Conservation (phyloP, 2,888 invertebrate species). For the Psylliodes chrysocephalus region DNA sequence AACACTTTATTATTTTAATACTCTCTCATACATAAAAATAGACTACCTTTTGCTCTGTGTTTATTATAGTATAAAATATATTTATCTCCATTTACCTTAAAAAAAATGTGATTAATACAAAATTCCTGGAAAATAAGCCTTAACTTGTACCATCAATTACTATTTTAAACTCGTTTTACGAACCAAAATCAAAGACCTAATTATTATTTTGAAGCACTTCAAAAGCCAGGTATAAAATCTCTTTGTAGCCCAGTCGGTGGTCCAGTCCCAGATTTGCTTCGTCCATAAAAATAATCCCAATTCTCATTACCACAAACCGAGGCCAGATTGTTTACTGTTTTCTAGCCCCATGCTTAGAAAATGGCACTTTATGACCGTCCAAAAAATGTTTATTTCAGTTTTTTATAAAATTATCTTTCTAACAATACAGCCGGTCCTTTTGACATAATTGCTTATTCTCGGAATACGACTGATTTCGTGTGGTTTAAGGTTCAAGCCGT, state of each 20-base stretch:
- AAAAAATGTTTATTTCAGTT: constrained; percentile 17
- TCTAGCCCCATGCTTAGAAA: constrained; percentile 21
- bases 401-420: constrained; percentile 14
- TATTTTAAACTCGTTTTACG: constrained; percentile 14
- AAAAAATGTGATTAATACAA: not conserved
- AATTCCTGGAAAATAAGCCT: not conserved
- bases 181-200: constrained; percentile 19
- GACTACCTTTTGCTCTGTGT: too few species aligned
- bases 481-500: constrained; percentile 10
- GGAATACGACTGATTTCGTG: constrained; percentile 5
- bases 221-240: constrained; percentile 2
- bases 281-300: constrained; percentile 25
- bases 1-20: too few species aligned
- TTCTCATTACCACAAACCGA: constrained; percentile 18
- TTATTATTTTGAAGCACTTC: constrained; percentile 22
- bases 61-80: too few species aligned
- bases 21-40: too few species aligned
- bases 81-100: too few species aligned
- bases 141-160: constrained; percentile 9
- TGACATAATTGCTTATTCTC: constrained; percentile 13
- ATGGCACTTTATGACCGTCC: constrained; percentile 10
- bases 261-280: constrained; percentile 15
- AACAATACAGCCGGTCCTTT: constrained; percentile 16
- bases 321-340: constrained; percentile 10
- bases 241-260: constrained; percentile 14